A percentile compares a stretch with the other conserved stretches of the same genome.
phyloP scores from a whole-genome alignment of 2,113 vertebrate genomes.

The Gymnocephalus cernua region DNA sequence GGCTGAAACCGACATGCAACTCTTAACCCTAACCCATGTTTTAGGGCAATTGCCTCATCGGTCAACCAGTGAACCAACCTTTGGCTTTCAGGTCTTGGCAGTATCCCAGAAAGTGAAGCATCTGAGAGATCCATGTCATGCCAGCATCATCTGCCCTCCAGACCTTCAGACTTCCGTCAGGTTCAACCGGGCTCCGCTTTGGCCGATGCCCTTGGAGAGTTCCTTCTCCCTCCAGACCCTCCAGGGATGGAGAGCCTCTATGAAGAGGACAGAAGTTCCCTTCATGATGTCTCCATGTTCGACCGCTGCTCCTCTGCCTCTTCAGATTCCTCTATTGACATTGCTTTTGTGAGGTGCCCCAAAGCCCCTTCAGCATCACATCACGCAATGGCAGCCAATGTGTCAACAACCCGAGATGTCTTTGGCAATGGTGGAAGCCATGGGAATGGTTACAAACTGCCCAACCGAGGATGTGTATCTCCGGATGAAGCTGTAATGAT shows the following conservation, averaged over 20 bases:
- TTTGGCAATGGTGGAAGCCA: conserved; percentile 71
- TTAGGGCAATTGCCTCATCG: not conserved
- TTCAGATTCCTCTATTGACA: conserved; percentile 95
- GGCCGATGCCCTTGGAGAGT: conserved; percentile 79
- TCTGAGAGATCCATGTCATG: conserved; percentile 43
- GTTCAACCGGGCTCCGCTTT: conserved; percentile 81
- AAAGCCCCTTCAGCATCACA: conserved; percentile 79
- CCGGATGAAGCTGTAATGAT: conserved; percentile 77
- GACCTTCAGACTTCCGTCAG: conserved; percentile 62
- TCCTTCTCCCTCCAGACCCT: conserved; percentile 84
- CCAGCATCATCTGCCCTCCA: conserved; percentile 59
- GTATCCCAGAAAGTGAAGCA: conserved; percentile 90
- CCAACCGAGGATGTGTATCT: conserved; percentile 87
- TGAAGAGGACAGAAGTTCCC: conserved; percentile 85
- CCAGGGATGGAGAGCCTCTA: conserved; percentile 76
- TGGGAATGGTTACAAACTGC: conserved; percentile 82
- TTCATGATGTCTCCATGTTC: conserved; percentile 86
- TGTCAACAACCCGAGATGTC: conserved; percentile 42
- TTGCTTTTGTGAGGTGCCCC: conserved; percentile 91
- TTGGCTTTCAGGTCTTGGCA: conserved; percentile 83
- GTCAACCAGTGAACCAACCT: conserved; percentile 13
- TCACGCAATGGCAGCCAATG: conserved; percentile 80
- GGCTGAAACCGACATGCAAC: not conserved
- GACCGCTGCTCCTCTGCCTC: conserved; percentile 92
- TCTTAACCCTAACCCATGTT: not conserved